These are phyloP conservation scores for Xenus cinereus DNA, from an alignment of 2,113 vertebrate genomes.

Conservation along the genomic window DNA sequence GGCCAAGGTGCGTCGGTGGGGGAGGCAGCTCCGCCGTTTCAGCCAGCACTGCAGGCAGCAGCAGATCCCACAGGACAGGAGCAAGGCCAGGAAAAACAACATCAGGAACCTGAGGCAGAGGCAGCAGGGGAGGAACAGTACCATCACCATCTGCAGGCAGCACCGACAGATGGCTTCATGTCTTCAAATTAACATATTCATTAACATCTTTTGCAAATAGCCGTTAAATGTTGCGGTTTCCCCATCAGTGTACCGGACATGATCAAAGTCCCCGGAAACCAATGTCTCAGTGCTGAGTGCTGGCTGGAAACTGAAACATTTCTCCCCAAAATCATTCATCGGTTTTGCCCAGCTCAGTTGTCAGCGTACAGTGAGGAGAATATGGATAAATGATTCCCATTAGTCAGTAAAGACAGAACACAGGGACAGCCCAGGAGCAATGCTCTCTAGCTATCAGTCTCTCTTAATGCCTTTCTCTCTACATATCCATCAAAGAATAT, in stretches of 20 bases:
- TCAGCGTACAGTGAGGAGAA: background rate
- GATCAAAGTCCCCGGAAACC: background rate
- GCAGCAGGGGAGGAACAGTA: background rate
- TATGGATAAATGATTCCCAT: conserved; percentile 59
- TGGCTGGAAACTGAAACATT: conserved; percentile 21
- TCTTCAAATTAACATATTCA: conserved; percentile 53
- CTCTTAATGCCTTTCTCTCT: conserved; percentile 41
- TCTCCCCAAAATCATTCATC: background rate
- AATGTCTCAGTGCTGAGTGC: background rate
- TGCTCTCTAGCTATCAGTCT: conserved; percentile 35
- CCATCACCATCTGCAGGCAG: conserved; percentile 2
- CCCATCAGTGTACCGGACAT: background rate
- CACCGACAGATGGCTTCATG: conserved; percentile 16
- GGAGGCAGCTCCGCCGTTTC: background rate
- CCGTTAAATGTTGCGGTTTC: background rate
- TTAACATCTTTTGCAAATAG: conserved; percentile 39
- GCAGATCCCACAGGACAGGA: conserved; percentile 65
- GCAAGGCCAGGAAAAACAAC: conserved; percentile 49
- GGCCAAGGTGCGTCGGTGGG: conserved; percentile 12
- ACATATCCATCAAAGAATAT: conserved; percentile 31
- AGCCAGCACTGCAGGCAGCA: conserved; percentile 71
- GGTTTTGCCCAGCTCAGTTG: background rate
- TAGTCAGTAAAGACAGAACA: conserved; percentile 53
- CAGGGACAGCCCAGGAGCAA: conserved; percentile 52
- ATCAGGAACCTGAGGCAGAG: conserved; percentile 66